Evolutionary conservation across 2,113 vertebrate species (phyloP), one percentile per base, ranked within the genome.

Genomic region (Dasyornis broadbenti): DNA sequence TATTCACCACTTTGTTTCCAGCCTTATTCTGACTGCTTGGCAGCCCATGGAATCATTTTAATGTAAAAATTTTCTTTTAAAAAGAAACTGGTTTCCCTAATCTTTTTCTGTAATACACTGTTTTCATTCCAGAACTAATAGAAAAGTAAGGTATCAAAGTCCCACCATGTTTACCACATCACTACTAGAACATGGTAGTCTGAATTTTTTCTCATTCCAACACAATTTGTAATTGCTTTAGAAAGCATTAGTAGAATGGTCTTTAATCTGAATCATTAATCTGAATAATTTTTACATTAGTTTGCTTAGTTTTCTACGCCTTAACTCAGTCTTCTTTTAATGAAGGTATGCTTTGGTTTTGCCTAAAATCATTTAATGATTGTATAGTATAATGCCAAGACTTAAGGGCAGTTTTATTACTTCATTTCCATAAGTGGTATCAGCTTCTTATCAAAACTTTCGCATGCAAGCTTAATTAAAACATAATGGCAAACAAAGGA

Each of bases 401-500:
- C 33, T 56, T 57, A 33, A 80, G 53, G 53, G 24, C 26, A 88
- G 56, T 23, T 83, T 72, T 39, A 76, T 53, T 9, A 91, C 31
- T 93, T 90, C 33, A 92, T 30, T 95, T 93, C 63, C n/a, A 3
- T 69, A 39, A 89, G 9, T 33, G 11, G 42, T n/a, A 90, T 66
- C 50, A 59, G 37, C 45, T 92, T 64, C 61, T 89, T 85, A 77
- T 80, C 52, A 93, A 92, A 95, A 89, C 50, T 16, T 57, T 88
- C 59, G 50, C 20, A 52, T 37, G 45, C 24, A 81, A 96, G 27
- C 40, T 78, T 87, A 94, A 91, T 70, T 86, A 92, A 85, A 86
- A 93, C 80, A 92, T n/a, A 31, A 93, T 13, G 21, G 44, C 27
- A 92, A 94, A 76, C 27, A 93, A 96, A 83, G 59, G n/a, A 72